Evolutionary conservation across 2,888 invertebrate genomes (phyloP).

Genomic region (Microctonus brassicae): DNA sequence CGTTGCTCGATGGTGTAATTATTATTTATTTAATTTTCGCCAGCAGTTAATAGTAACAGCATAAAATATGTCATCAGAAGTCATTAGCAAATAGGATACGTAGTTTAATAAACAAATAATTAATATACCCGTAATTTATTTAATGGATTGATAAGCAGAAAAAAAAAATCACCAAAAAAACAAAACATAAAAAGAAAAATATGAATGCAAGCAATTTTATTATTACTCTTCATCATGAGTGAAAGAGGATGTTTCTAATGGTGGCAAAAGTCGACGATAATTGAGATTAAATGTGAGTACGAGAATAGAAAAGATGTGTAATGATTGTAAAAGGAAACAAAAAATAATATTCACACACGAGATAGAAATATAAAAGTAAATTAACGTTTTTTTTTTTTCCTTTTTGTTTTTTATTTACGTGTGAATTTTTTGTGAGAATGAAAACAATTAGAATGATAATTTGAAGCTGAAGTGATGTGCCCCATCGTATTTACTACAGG

Average conservation of each 20-base stretch:
- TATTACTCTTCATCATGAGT: not conserved
- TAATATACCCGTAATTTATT: conserved; percentile 23
- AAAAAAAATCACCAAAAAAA: not conserved
- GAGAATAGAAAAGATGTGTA: not conserved
- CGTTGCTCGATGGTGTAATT: conserved; percentile 36
- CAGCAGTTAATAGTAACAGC: not conserved
- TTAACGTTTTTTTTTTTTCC: no score
- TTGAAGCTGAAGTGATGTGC: conserved; percentile 32
- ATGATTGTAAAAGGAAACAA: not conserved
- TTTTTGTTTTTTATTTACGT: no score
- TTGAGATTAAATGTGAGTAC: not conserved
- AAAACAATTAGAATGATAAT: conserved; percentile 9
- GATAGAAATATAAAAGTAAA: no score
- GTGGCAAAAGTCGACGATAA: no score
- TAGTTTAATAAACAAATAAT: conserved; percentile 10
- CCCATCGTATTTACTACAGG: conserved; percentile 65
- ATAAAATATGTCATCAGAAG: conserved; percentile 5
- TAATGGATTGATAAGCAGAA: conserved; percentile 2
- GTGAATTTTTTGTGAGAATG: no score
- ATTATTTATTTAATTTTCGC: not conserved
- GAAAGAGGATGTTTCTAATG: not conserved
- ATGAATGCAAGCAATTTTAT: not conserved
- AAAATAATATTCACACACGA: not conserved
- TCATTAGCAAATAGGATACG: conserved; percentile 3
- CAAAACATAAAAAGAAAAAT: no score